Evolutionary conservation across 1,140 invertebrate genomes (phyloP), one percentile per base, ranked within the genome.

Genomic region (Glomeris maerens): DNA sequence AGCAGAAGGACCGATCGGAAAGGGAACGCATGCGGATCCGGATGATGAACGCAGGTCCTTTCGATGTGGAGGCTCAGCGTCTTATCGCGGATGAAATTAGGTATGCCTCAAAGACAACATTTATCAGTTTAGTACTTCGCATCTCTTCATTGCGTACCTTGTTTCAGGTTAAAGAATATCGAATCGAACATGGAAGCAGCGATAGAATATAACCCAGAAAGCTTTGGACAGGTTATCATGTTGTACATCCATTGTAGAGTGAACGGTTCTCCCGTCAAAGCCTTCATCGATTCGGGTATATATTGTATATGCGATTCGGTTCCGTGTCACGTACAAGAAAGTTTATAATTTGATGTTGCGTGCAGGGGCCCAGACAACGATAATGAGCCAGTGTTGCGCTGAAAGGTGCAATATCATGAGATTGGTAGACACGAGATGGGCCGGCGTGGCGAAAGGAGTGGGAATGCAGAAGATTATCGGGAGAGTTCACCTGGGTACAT

Each of bases 111-210:
- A 44, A 7, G 7, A 10, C 20, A 14, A 46, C 28, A 27, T 46
- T 27, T 27, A 22, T n/a, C 14, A 27, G 4, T 46, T 23, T n/a
- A 46, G 3, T 5, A 23, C 26, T 22, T 23, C 28, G 4, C 28
- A 27, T 46, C n/a, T 26, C 4, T 5, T 17, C 25, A n/a, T 27
- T 46, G 7, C 4, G 7, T 3, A 5, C 17, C 28, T 44, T 52
- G 26, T 44, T 58, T 2, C 50, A 64, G 68, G 44, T 83, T 91
- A 60, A 90, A 94, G 64, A 96, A 96, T 67, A 93, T 97, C 52
- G 90, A 97, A 72, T 86, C 86, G 0, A 97, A 97, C 64, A 98
- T 97, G 93, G 90, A 96, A 62, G 89, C 89, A 1, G 94, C 93
- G 1, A 95, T 98, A 78, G 93, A 98, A 64, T 92, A 89, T 64